A percentile compares a stretch with the other conserved stretches of the same genome.
Conservation (phyloP, 2,797 vertebrate species). For the Apogon hyalosoma region DNA sequence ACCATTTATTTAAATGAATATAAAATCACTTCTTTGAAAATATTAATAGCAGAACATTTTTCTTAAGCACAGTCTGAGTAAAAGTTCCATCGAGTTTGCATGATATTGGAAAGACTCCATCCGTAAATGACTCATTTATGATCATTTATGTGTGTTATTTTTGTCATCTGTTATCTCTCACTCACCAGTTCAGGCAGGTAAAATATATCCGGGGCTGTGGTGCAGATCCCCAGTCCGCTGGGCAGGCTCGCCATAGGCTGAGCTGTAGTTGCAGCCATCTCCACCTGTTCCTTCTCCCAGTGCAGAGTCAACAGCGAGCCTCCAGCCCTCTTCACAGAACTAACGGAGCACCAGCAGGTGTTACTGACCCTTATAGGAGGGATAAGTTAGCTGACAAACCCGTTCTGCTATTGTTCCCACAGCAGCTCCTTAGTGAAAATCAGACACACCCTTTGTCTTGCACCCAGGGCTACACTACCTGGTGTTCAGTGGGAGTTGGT, state of each 20-base stretch:
- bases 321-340: conserved; percentile 35
- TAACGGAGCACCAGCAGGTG: conserved; percentile 62
- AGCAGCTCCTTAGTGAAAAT: conserved; percentile 20
- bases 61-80: not conserved
- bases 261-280: conserved; percentile 79
- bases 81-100: too few species aligned
- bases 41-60: not conserved
- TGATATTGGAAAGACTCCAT: not conserved
- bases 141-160: not conserved
- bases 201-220: conserved; percentile 85
- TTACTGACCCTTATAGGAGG: conserved; percentile 61
- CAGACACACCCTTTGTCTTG: conserved; percentile 69
- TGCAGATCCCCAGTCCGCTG: conserved; percentile 84
- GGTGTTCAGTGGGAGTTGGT: conserved; percentile 25
- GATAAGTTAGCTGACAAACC: conserved; percentile 68
- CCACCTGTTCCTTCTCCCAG: conserved; percentile 41
- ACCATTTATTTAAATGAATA: not conserved
- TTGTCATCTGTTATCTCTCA: conserved; percentile 23
- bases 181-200: conserved; percentile 90
- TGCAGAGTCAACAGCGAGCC: conserved; percentile 7
- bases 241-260: conserved; percentile 82
- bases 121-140: not conserved
- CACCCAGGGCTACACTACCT: conserved; percentile 1
- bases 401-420: conserved; percentile 65
- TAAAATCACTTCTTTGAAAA: not conserved